Evolutionary conservation across 2,113 vertebrate genomes (phyloP).

Genomic region (Bos indicus): DNA sequence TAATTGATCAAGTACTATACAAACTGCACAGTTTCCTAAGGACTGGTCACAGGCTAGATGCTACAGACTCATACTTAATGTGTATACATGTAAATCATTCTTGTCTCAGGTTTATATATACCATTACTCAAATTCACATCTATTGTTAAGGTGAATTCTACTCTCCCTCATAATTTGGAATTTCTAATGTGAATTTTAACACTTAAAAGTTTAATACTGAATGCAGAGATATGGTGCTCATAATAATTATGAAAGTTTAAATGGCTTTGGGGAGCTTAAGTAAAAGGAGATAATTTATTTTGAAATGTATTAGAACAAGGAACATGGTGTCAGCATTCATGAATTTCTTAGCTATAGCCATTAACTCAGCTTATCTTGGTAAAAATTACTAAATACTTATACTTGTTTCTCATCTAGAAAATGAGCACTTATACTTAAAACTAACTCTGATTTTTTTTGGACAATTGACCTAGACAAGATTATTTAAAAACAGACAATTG

Average conservation of each 20-base stretch:
- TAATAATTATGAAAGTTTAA: slow-evolving; percentile 61
- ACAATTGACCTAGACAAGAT: background rate
- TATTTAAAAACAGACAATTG: background rate
- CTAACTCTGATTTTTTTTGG: background rate
- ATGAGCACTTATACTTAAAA: background rate
- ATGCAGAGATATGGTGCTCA: slow-evolving; percentile 34
- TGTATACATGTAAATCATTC: background rate
- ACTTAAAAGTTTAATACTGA: slow-evolving; percentile 46
- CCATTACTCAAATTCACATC: slow-evolving; percentile 19
- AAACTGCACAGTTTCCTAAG: background rate
- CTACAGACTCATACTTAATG: background rate
- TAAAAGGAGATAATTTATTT: slow-evolving; percentile 55
- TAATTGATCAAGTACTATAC: background rate
- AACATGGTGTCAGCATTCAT: slow-evolving; percentile 16
- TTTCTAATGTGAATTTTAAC: slow-evolving; percentile 51
- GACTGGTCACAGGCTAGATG: background rate
- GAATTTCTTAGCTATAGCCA: background rate
- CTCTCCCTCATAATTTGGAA: slow-evolving; percentile 34
- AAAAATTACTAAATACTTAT: slow-evolving; percentile 11
- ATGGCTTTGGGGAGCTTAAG: slow-evolving; percentile 44
- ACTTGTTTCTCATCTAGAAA: background rate
- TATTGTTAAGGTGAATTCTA: slow-evolving; percentile 47
- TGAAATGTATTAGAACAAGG: slow-evolving; percentile 32
- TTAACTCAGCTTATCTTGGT: slow-evolving; percentile 12
- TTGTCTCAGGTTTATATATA: slow-evolving; percentile 16